A percentile compares a stretch with the other conserved stretches of the same genome.
Conservation (phyloP, 2,888 invertebrate genomes). For the Ormyrus thymus region DNA sequence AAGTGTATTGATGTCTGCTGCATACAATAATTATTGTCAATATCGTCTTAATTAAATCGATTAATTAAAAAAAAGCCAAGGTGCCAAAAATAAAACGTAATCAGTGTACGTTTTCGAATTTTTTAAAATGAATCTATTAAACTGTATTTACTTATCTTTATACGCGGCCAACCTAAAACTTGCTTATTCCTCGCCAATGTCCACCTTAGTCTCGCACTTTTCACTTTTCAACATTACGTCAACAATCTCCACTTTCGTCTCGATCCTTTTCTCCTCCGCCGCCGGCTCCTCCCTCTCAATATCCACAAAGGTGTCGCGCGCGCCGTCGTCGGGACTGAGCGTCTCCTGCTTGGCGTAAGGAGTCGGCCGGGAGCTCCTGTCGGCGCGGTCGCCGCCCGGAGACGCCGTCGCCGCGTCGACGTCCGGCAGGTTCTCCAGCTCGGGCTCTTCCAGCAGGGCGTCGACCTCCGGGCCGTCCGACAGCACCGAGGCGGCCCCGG, state of each 20-base stretch:
- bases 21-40: too few relatives aligned
- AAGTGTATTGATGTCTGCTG: too few relatives aligned
- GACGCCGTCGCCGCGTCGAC: conserved; percentile 54
- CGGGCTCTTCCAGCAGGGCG: conserved; percentile 70
- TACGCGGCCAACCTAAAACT: not conserved
- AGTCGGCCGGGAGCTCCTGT: not conserved
- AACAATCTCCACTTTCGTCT: not conserved
- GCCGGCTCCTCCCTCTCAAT: not conserved
- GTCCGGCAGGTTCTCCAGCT: conserved; percentile 68
- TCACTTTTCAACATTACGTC: not conserved
- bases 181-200: conserved; percentile 22
- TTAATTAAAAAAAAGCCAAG: too few relatives aligned
- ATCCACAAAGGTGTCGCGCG: conserved; percentile 10
- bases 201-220: not conserved
- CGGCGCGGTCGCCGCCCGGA: not conserved
- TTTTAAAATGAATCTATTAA: too few relatives aligned
- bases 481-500: conserved; percentile 53
- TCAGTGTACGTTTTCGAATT: too few relatives aligned
- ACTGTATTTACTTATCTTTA: too few relatives aligned
- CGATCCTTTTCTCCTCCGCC: too few relatives aligned
- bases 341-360: conserved; percentile 36
- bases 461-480: conserved; percentile 67
- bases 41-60: too few relatives aligned
- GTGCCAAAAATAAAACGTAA: too few relatives aligned
- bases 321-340: conserved; percentile 2